Percentiles rank a stretch among this genome's conserved stretches.
phyloP scores from a whole-genome alignment of 1,140 invertebrate species.

The Drosophila trapezifrons region DNA sequence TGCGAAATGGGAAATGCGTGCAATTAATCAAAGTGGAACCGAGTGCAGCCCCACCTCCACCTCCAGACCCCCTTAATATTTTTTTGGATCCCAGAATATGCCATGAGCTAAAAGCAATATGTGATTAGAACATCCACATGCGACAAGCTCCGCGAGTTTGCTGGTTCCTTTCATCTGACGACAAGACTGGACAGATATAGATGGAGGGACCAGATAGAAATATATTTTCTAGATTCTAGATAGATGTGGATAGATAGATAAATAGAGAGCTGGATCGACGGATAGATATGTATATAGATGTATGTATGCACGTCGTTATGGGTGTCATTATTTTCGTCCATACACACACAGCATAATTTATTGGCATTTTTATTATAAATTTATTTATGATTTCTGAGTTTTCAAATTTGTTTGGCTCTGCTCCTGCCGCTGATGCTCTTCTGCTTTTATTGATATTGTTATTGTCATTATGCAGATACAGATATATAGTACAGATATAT shows the following conservation, averaged over 20 bases:
- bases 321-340: conserved; percentile 40
- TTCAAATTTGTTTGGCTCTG: conserved; percentile 66
- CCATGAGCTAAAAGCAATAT: conserved; percentile 49
- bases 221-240: conserved; percentile 20
- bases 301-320: conserved; percentile 4
- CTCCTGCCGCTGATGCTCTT: neutral
- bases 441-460: conserved; percentile 53
- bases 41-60: conserved; percentile 27
- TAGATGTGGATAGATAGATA: conserved; percentile 28
- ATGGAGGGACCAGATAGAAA: conserved; percentile 7
- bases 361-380: conserved; percentile 75
- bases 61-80: neutral
- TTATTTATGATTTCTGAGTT: conserved; percentile 73
- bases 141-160: conserved; percentile 42
- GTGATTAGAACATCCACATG: conserved; percentile 57
- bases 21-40: conserved; percentile 49
- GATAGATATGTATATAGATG: conserved; percentile 19
- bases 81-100: conserved; percentile 1
- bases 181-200: conserved; percentile 29
- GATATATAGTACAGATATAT: neutral
- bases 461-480: conserved; percentile 46
- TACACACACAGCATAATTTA: conserved; percentile 59
- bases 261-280: conserved; percentile 38
- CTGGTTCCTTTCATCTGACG: conserved; percentile 32
- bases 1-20: conserved; percentile 46